Base-by-base conservation (phyloP, 23 tunicate species). In the Halocynthia roretzi region DNA sequence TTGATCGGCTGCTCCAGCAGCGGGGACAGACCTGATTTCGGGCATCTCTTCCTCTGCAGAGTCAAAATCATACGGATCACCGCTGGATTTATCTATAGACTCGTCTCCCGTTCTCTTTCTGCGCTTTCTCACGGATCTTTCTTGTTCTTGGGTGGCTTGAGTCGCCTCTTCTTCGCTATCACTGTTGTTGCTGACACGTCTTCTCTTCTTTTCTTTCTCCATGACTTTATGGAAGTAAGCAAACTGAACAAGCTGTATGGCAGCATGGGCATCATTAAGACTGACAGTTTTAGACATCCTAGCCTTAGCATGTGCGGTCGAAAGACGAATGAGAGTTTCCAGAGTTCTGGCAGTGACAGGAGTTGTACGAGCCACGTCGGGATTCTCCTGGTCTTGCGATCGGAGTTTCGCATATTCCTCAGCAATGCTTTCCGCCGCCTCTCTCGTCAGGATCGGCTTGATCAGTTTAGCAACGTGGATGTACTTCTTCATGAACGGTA, bases 271-370 rank as follows among this genome's bases (percentile, higher is more conserved):
- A 75, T 96, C 99, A 20, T 80, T 76, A 21, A 79, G n/a, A 52
- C 70, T 75, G 9, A 96, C 96, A 7, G 77, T 70, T 50, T 89
- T 95, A 6, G 90, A 82, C 66, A 96, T 64, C 10, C 99, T 53
- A 6, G 93, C 83, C 58, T 90, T 96, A 48, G 99, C 99, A 57
- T 96, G 99, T 12, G 99, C 99, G 8, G 99, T 96, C 10, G 99
- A 88, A 2, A 96, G 67, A 31, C 99, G 99, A 80, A 96, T 96
- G 6, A 96, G 64, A 20, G 99, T 96, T 76, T 96, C 99, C 52
- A 96, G 81, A 12, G 99, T 85, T 19, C 99, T 88, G 44, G 99
- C 99, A n/a, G 99, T 96, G 6, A 96, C 96, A 0, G 99, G 99
- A 23, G 96, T 96, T 18, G 99, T 96, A 68, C 97, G 52, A 10